Conservation (phyloP, 2,888 invertebrate genomes). For the Germaria angustata region DNA sequence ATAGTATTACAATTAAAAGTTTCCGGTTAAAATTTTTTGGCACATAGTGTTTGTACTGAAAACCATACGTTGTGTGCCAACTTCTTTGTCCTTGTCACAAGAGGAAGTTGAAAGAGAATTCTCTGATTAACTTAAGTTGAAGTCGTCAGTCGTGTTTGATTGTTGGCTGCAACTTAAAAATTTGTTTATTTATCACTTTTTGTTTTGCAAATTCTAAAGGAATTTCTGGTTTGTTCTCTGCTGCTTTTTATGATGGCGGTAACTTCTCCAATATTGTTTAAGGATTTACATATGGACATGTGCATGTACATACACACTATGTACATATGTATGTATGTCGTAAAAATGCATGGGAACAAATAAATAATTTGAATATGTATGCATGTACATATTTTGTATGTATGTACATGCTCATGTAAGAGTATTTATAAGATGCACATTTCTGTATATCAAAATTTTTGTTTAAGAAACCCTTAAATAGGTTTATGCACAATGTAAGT, state of each 20-base stretch:
- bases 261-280: conserved; percentile 34
- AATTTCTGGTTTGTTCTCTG: conserved; percentile 40
- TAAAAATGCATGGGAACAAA: no score
- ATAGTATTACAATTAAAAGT: no score
- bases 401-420: no score
- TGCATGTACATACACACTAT: no score
- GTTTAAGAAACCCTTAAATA: no score
- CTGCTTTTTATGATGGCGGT: not conserved
- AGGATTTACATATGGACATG: no score
- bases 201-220: conserved; percentile 27
- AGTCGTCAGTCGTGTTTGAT: not conserved
- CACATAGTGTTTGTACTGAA: no score
- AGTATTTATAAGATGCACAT: not conserved
- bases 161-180: conserved; percentile 1
- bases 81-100: not conserved
- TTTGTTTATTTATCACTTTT: not conserved
- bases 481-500: not conserved
- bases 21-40: no score
- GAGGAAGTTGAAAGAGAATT: conserved; percentile 12
- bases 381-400: no score
- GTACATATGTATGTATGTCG: no score
- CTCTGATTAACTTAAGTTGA: conserved; percentile 13
- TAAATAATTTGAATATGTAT: no score
- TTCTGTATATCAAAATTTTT: not conserved
- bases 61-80: no score